These are phyloP conservation scores for Ammodytes marinus DNA, from an alignment of 2,113 vertebrate species.

Conservation along the genomic window DNA sequence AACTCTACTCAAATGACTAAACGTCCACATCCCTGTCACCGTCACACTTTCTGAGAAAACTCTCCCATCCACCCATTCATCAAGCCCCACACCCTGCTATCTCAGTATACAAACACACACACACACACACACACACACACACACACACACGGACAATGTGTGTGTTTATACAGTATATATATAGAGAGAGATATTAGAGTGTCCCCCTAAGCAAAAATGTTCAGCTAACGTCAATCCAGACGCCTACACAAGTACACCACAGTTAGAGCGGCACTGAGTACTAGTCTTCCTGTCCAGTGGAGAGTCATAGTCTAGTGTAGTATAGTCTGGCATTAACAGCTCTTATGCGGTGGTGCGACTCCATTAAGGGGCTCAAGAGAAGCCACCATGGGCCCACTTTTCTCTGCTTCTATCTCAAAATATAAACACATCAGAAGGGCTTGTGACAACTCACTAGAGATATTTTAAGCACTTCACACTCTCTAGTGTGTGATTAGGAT, in stretches of 20 bases:
- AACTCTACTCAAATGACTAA: conserved; percentile 59
- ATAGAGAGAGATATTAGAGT: conserved; percentile 65
- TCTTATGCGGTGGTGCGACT: conserved; percentile 30
- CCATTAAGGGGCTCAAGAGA: conserved; percentile 57
- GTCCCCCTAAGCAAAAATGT: conserved; percentile 57
- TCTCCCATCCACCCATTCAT: conserved; percentile 47
- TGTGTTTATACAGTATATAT: conserved; percentile 15
- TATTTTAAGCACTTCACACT: conserved; percentile 46
- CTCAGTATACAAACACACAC: conserved; percentile 12
- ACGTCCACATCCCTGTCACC: conserved; percentile 58
- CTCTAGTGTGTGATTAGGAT: conserved; percentile 23
- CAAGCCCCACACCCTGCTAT: conserved; percentile 13
- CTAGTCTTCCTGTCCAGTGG: conserved; percentile 38
- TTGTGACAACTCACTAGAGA: neutral
- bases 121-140: conserved; percentile 23
- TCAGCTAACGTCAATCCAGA: conserved; percentile 70
- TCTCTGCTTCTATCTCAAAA: conserved; percentile 30
- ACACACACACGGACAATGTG: conserved; percentile 8
- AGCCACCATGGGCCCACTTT: conserved; percentile 44
- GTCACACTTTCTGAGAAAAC: conserved; percentile 60
- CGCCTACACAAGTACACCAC: conserved; percentile 45
- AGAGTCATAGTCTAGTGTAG: conserved; percentile 25
- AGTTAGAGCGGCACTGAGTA: conserved; percentile 38
- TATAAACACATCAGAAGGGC: conserved; percentile 33
- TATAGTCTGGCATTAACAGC: conserved; percentile 32